Percentiles rank a stretch among this genome's conserved stretches.
phyloP scores from a whole-genome alignment of 2,113 vertebrate species.

The Pipra filicauda region DNA sequence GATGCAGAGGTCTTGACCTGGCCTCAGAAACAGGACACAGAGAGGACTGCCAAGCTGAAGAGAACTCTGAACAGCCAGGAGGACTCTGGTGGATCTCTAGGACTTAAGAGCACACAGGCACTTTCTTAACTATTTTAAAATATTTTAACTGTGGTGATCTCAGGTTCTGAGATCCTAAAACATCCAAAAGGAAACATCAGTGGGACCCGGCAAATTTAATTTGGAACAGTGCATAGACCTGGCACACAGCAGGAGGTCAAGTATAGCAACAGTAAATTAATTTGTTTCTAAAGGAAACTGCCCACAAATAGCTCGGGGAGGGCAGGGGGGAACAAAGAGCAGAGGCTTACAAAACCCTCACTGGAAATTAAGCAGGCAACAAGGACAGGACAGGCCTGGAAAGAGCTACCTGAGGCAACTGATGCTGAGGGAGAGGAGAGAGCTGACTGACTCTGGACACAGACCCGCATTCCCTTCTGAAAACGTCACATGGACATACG shows the following conservation, averaged over 20 bases:
- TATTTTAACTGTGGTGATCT: not conserved
- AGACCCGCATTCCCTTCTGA: not conserved
- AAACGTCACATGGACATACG: accelerated
- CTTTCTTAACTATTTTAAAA: not conserved
- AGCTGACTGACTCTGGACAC: not conserved
- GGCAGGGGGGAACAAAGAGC: not conserved
- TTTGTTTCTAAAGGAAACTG: not conserved
- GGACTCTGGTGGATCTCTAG: not conserved
- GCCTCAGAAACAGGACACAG: not conserved
- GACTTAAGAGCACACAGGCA: not conserved
- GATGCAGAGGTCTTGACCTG: not conserved
- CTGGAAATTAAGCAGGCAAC: not conserved
- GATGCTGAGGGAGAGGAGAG: not conserved
- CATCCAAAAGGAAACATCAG: not conserved
- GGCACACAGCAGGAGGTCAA: not conserved
- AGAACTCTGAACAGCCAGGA: not conserved
- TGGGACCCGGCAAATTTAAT: not conserved
- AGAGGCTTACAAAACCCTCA: not conserved
- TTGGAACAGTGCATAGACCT: not conserved
- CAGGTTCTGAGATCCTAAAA: not conserved
- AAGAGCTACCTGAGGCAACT: not conserved
- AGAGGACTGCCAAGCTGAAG: not conserved
- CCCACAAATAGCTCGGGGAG: not conserved
- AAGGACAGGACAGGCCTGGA: not conserved
- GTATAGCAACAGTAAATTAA: accelerated